Evolutionary conservation across 2,113 vertebrate species (phyloP).

Genomic region (Camelus bactrianus): DNA sequence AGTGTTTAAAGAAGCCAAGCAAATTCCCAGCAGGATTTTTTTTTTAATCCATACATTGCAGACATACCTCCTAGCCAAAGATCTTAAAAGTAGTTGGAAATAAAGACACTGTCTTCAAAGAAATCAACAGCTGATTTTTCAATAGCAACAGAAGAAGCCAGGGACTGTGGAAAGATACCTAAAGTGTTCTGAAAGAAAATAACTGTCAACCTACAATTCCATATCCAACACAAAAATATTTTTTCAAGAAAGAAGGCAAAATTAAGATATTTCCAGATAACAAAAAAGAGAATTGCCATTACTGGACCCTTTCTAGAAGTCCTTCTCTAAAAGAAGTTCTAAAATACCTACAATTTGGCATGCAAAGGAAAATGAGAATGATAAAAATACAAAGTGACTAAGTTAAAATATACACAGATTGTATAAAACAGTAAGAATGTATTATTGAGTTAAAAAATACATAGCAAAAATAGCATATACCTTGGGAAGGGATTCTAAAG

Average conservation of each 20-base stretch:
- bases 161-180: not conserved
- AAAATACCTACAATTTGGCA: constrained; percentile 35
- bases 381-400: not conserved
- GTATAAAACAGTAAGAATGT: constrained; percentile 7
- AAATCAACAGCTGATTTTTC: constrained; percentile 20
- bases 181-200: constrained; percentile 29
- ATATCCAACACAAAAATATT: not conserved
- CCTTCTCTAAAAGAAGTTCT: constrained; percentile 1
- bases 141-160: constrained; percentile 12
- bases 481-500: constrained; percentile 12
- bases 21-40: not conserved
- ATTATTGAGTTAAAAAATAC: constrained; percentile 26
- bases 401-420: constrained; percentile 13
- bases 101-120: constrained; percentile 2
- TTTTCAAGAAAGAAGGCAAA: constrained; percentile 39
- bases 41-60: not conserved
- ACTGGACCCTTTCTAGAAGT: not conserved
- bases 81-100: not conserved
- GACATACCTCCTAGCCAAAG: not conserved
- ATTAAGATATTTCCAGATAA: not conserved
- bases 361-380: constrained; percentile 35
- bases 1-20: constrained; percentile 12
- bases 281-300: not conserved
- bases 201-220: constrained; percentile 32
- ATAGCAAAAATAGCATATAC: not conserved